Percentiles rank a stretch among this genome's conserved stretches.
These are phyloP conservation scores for Planococcus citri DNA, from an alignment of 1,140 invertebrate genomes.

Conservation along the genomic window DNA sequence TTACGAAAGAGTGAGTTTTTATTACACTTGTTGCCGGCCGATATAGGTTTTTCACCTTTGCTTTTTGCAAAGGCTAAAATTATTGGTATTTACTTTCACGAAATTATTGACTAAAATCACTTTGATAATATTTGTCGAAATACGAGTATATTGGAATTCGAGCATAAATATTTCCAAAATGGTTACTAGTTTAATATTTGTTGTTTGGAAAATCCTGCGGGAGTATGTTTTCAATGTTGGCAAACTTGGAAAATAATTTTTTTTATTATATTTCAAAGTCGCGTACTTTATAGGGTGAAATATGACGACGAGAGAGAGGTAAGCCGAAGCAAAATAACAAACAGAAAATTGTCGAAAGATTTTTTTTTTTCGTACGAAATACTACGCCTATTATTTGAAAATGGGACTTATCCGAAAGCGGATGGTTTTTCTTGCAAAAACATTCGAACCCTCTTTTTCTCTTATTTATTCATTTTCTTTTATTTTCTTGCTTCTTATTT, in stretches of 20 bases:
- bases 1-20: not conserved
- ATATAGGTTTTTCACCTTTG: too few species aligned
- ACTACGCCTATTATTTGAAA: constrained; percentile 12
- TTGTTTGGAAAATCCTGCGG: not conserved
- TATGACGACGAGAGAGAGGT: not conserved
- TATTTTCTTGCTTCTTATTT: not conserved
- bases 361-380: not conserved
- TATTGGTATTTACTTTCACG: not conserved
- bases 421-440: not conserved
- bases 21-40: not conserved
- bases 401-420: constrained; percentile 1
- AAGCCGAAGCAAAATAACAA: constrained; percentile 10
- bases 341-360: constrained; percentile 18
- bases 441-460: constrained; percentile 11
- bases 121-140: not conserved
- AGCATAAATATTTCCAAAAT: not conserved
- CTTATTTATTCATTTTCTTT: constrained; percentile 19
- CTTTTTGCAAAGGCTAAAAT: too few species aligned
- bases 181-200: not conserved
- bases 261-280: constrained; percentile 9
- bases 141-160: not conserved
- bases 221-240: not conserved
- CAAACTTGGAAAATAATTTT: constrained; percentile 10
- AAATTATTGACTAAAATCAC: not conserved
- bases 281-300: not conserved